Base-by-base conservation (phyloP, 1,140 invertebrate species). In the Macrotrachela quadricornifera region DNA sequence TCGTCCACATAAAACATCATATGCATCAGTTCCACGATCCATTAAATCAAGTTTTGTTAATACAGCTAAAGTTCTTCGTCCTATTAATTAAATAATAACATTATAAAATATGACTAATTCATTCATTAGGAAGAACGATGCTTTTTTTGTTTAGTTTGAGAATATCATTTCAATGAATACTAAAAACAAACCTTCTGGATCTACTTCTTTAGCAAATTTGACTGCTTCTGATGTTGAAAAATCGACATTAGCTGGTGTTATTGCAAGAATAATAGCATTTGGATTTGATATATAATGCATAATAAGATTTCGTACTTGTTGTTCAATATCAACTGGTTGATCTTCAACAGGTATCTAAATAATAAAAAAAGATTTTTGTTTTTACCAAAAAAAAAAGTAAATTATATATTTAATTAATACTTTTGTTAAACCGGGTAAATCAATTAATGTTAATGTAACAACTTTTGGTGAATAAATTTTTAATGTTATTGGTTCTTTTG, bases 1-100 rank as follows among this genome's bases (percentile, higher is more conserved):
- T 56, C 85, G 75, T 1, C 94, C 94, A 71, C 86, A 94, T 17
- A 99, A 72, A 55, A 97, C 90, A 65, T 97, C 92, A 67, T 96
- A 90, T 0, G 92, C 94, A 76, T 97, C 91, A 46, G 92, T 99
- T 44, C 92, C 87, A 50, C 67, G 66, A 77, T 99, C 94, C 94
- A 99, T 99, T 50, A 99, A 75, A 78, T 99, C 94, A 49, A 99
- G 72, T 71, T 99, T 99, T 13, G 92, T 99, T 14, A 97, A 80
- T 37, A 99, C 92, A 57, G 88, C 92, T 38, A 99, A 71, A 1
- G 94, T 99, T 59, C 94, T 75, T 44, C 85, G 73, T 17, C 74
- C 74, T 74, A 78, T 59, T 59, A 74, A 66, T 62, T 59, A 30
- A 30, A 30, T 4, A 8, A 30, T 30, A 4, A 4, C n/a, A n/a